Percentiles rank a stretch among this genome's conserved stretches.
Conservation (phyloP, 2,113 vertebrate genomes). For the Pao palembangensis region DNA sequence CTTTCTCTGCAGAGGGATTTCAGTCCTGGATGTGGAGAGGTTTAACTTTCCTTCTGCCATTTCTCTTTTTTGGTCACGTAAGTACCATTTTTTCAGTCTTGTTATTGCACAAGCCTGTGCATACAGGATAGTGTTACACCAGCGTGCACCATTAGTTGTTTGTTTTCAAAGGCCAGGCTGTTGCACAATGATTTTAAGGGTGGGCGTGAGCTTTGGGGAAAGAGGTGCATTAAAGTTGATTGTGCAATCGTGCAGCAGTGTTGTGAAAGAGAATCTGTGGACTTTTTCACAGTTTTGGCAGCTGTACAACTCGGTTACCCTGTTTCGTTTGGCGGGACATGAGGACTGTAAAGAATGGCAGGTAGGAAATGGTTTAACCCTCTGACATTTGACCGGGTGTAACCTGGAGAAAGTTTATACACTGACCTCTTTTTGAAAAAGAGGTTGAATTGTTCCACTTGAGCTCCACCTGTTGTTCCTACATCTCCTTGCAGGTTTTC, state of each 20-base stretch:
- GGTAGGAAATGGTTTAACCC: conserved; percentile 64
- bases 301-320: conserved; percentile 89
- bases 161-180: no score
- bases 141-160: background rate
- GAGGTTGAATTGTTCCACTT: no score
- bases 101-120: background rate
- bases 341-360: conserved; percentile 97
- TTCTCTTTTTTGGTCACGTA: conserved; percentile 96
- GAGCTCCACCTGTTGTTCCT: background rate
- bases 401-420: no score
- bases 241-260: background rate
- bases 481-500: conserved; percentile 77
- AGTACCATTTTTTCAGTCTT: conserved; percentile 62
- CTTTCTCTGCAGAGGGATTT: conserved; percentile 85
- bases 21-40: conserved; percentile 99
- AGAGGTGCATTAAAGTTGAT: background rate
- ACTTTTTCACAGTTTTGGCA: conserved; percentile 88
- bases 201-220: background rate
- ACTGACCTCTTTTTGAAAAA: no score
- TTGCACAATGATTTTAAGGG: background rate
- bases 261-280: conserved; percentile 16
- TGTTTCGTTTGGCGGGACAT: conserved; percentile 86
- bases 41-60: conserved; percentile 93
- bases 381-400: no score
- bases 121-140: background rate